These are phyloP conservation scores for Napeogenes sylphis DNA, from an alignment of 2,888 invertebrate genomes.

Conservation along the genomic window DNA sequence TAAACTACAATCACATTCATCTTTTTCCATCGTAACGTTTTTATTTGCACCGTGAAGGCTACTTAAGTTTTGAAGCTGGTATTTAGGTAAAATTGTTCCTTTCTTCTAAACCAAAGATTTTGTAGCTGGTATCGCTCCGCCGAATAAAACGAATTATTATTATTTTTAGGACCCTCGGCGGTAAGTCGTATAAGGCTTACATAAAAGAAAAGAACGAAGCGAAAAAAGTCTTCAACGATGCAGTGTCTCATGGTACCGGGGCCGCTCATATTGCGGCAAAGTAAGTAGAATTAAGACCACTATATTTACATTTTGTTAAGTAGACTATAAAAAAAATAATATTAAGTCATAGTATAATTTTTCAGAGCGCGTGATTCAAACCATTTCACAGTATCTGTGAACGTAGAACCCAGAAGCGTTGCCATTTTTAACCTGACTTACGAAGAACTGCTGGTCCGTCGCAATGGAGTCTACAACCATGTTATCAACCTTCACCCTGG, in stretches of 20 bases:
- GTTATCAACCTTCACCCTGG: conserved; percentile 83
- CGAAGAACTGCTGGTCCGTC: conserved; percentile 82
- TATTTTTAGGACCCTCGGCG: conserved; percentile 75
- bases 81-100: conserved; percentile 54
- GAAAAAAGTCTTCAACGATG: conserved; percentile 75
- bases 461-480: conserved; percentile 82
- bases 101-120: too few relatives aligned
- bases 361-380: conserved; percentile 82
- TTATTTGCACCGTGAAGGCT: too few relatives aligned
- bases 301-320: conserved; percentile 38
- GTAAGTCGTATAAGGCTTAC: conserved; percentile 80
- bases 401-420: conserved; percentile 79
- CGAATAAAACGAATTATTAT: too few relatives aligned
- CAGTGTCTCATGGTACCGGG: conserved; percentile 76
- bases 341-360: background rate
- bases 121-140: too few relatives aligned
- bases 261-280: conserved; percentile 80
- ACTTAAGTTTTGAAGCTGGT: conserved; percentile 46
- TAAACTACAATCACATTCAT: too few relatives aligned
- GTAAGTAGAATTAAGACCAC: conserved; percentile 65
- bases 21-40: too few relatives aligned
- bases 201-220: conserved; percentile 82
- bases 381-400: conserved; percentile 82
- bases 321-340: background rate
- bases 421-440: conserved; percentile 84